phyloP scores from a whole-genome alignment of 2,888 invertebrate species.

The Athrips mouffetella region DNA sequence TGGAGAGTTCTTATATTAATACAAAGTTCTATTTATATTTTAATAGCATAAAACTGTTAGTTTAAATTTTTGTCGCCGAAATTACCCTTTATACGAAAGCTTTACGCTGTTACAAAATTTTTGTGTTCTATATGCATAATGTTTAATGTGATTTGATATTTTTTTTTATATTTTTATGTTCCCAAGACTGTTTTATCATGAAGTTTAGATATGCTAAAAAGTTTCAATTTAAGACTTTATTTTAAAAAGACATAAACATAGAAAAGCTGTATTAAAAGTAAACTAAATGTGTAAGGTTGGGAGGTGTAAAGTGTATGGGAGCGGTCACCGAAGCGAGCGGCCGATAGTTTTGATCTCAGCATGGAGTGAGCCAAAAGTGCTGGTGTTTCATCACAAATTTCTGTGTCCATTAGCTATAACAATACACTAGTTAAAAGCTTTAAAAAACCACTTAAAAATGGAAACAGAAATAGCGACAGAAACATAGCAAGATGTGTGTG shows the following conservation, averaged over 20 bases:
- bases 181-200: neutral
- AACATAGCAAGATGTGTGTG: conserved; percentile 38
- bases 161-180: conserved; percentile 23
- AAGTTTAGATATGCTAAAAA: neutral
- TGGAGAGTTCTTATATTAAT: conserved; percentile 25
- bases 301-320: conserved; percentile 25
- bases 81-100: conserved; percentile 3
- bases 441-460: conserved; percentile 34
- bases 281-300: conserved; percentile 43
- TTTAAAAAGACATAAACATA: conserved; percentile 39
- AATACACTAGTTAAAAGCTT: conserved; percentile 21
- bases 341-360: conserved; percentile 61
- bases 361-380: conserved; percentile 36
- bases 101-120: conserved; percentile 19
- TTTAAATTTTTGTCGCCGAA: conserved; percentile 31
- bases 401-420: conserved; percentile 27
- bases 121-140: conserved; percentile 29
- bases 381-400: conserved; percentile 37
- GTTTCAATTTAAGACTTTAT: conserved; percentile 24
- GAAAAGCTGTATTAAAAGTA: conserved; percentile 33
- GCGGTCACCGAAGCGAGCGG: conserved; percentile 41
- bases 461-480: conserved; percentile 34
- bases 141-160: conserved; percentile 9
- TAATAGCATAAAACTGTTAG: conserved; percentile 26
- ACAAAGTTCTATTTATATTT: conserved; percentile 26